Evolutionary conservation across 2,888 invertebrate species (phyloP), one percentile per base, ranked within the genome.

Genomic region (Dascillus cervinus): DNA sequence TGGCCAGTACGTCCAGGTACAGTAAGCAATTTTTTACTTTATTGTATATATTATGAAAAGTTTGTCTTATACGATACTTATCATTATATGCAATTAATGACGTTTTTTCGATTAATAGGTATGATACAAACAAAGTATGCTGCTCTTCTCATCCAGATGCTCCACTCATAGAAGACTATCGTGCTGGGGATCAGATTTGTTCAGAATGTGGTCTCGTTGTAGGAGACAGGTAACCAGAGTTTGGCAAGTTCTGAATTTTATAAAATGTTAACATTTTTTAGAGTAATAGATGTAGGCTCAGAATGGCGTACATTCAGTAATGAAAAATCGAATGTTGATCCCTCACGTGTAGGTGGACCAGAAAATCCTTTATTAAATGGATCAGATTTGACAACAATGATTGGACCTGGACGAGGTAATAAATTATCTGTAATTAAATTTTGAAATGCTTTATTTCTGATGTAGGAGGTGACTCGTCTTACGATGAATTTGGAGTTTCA

Each of bases 231-330:
- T 89, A 41, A 19, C 11, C 15, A 32, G 4, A 22, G 13, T 12
- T 4, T 26, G 17, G 4, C 26, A n/a, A 19, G 4, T 8, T 20
- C n/a, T 27, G n/a, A 17, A 11, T 13, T 13, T n/a, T 10, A 4
- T 5, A 2, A 5, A 9, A 13, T n/a, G 10, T 32, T 28, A 10
- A 22, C n/a, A 25, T 34, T 24, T 59, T 56, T 34, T 63, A 92
- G 96, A 60, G 94, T 98, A 1, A 95, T 99, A 45, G 98, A 99
- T 67, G 98, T 99, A n/a, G 96, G 98, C 17, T 96, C 97, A 3
- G 98, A 99, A 67, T 99, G 98, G 98, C 77, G 98, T 62, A 98
- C 97, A 37, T 99, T 99, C 66, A 95, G 94, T 57, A 98, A 97
- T 63, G 98, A 99, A 60, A 96, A 95, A 58, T 82, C 85, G 30